These are phyloP conservation scores for Masnerella sp. DNA, from an alignment of 2,888 invertebrate species.

Conservation along the genomic window DNA sequence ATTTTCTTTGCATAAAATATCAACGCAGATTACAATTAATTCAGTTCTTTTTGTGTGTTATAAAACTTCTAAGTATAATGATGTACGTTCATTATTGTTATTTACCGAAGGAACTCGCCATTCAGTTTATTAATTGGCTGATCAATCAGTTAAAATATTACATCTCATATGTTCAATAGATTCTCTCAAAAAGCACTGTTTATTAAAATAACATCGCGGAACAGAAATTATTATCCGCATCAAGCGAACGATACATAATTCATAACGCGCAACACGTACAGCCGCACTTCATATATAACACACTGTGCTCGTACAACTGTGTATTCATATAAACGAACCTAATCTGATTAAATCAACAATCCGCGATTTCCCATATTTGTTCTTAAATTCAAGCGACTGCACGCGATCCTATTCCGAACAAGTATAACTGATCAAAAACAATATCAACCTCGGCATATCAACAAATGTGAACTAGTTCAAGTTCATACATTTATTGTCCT, in stretches of 20 bases:
- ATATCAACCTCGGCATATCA: background rate
- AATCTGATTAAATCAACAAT: conserved; percentile 47
- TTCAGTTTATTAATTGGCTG: conserved; percentile 1
- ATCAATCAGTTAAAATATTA: conserved; percentile 31
- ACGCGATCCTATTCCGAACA: conserved; percentile 8
- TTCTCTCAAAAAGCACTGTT: conserved; percentile 35
- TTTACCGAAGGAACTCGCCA: too few species aligned
- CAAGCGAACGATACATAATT: conserved; percentile 43
- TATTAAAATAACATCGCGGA: conserved; percentile 24
- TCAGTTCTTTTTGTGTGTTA: too few species aligned
- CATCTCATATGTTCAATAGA: conserved; percentile 24
- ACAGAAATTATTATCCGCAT: conserved; percentile 43
- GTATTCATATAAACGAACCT: conserved; percentile 14
- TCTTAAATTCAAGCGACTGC: conserved; percentile 28
- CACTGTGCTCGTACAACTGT: conserved; percentile 3
- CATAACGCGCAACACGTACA: conserved; percentile 42
- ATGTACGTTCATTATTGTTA: too few species aligned
- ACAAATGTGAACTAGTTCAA: conserved; percentile 38
- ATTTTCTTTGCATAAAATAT: too few species aligned
- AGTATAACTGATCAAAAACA: background rate
- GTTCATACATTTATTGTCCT: conserved; percentile 22
- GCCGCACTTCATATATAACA: conserved; percentile 17
- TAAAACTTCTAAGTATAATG: too few species aligned
- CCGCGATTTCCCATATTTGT: conserved; percentile 47
- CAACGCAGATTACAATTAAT: too few species aligned